Evolutionary conservation across 1,140 invertebrate species (phyloP).

Genomic region (Coenobita brevimanus): DNA sequence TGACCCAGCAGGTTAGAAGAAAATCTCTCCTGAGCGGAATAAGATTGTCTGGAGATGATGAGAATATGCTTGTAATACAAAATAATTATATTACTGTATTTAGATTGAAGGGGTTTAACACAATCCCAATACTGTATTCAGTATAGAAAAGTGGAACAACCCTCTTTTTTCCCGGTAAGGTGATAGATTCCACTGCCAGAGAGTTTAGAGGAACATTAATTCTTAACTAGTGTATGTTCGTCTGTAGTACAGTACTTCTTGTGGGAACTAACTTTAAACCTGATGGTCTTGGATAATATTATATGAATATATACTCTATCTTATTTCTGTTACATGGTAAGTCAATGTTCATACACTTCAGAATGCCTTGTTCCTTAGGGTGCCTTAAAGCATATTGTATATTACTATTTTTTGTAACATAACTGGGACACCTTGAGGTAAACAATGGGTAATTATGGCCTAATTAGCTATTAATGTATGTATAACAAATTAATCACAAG

Average conservation of each 20-base stretch:
- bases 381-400: constrained; percentile 67
- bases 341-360: constrained; percentile 64
- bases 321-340: constrained; percentile 60
- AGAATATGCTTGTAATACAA: no score
- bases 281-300: constrained; percentile 46
- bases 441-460: constrained; percentile 62
- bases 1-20: no score
- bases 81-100: no score
- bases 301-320: constrained; percentile 44
- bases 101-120: not conserved
- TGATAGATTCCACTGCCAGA: no score
- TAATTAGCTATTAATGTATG: constrained; percentile 62
- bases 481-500: constrained; percentile 61
- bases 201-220: no score
- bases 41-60: no score
- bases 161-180: no score
- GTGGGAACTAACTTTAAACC: constrained; percentile 41
- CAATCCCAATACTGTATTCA: no score
- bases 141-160: no score
- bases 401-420: constrained; percentile 65
- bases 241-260: constrained; percentile 3
- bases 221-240: not conserved
- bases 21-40: no score
- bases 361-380: constrained; percentile 66
- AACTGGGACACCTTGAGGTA: constrained; percentile 66